A percentile compares a stretch with the other conserved stretches of the same genome.
Conservation (phyloP, 2,797 vertebrate species). For the Cirrhinus mrigala region DNA sequence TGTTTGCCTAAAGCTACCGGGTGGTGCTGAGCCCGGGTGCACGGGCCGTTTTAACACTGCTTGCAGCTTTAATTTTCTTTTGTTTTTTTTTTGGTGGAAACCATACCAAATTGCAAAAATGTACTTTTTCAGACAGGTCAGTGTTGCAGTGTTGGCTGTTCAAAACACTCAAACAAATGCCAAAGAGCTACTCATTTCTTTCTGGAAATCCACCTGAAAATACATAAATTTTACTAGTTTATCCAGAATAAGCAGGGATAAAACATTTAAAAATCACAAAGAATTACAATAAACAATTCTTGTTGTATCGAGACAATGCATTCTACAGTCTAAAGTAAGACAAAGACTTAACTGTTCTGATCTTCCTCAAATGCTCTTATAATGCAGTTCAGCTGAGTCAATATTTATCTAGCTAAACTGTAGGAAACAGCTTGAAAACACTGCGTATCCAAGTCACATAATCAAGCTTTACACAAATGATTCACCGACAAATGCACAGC, state of each 20-base stretch:
- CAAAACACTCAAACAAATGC: not conserved
- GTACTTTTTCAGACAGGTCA: not conserved
- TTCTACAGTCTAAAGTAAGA: not conserved
- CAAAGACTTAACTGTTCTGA: conserved; percentile 6
- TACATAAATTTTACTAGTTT: not conserved
- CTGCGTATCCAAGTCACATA: conserved; percentile 11
- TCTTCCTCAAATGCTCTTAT: not conserved
- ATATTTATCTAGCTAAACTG: conserved; percentile 34
- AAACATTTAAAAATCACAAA: not conserved
- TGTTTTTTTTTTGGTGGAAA: too few relatives aligned
- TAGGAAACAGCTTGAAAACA: conserved; percentile 11
- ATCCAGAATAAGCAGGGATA: not conserved
- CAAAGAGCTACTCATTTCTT: not conserved
- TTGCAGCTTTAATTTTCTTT: too few relatives aligned
- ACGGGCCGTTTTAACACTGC: too few relatives aligned
- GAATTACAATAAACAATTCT: not conserved
- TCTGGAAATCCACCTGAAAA: not conserved
- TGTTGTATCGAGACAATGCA: not conserved
- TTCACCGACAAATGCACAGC: not conserved
- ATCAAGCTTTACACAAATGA: conserved; percentile 26
- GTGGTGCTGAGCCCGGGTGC: too few relatives aligned
- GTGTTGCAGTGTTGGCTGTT: not conserved
- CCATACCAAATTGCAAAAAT: not conserved
- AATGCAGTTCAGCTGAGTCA: conserved; percentile 33
- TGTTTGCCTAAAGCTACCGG: too few relatives aligned